Evolutionary conservation across 2,797 vertebrate species (phyloP).

Genomic region (Sebastes diploproa): DNA sequence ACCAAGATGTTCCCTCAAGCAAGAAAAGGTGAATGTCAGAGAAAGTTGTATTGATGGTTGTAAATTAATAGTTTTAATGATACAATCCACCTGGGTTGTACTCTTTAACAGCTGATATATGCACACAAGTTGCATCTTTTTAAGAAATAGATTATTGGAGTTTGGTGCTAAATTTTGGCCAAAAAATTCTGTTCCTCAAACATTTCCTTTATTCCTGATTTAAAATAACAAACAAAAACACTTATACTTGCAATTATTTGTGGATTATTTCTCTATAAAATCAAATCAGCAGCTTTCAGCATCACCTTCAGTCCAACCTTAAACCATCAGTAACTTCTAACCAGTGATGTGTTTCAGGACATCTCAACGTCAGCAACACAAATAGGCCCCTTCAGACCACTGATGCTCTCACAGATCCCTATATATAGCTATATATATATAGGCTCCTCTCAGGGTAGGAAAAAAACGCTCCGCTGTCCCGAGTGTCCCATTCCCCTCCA

Average conservation of each 20-base stretch:
- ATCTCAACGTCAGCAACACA: background rate
- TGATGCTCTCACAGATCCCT: background rate
- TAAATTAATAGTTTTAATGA: background rate
- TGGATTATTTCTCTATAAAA: background rate
- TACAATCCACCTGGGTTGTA: background rate
- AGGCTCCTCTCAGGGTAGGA: constrained; percentile 40
- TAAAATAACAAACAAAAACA: background rate
- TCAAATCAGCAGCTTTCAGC: background rate
- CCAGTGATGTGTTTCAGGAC: background rate
- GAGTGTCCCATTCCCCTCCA: constrained; percentile 67
- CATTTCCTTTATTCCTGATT: background rate
- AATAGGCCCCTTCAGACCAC: constrained; percentile 16
- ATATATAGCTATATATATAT: constrained; percentile 1
- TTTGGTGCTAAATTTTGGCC: background rate
- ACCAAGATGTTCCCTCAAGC: background rate
- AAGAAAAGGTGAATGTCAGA: background rate
- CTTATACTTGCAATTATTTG: background rate
- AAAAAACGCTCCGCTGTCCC: constrained; percentile 66
- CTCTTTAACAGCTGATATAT: background rate
- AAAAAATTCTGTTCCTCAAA: background rate
- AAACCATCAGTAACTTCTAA: background rate
- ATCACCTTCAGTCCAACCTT: background rate
- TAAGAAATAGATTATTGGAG: background rate
- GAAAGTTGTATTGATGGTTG: background rate
- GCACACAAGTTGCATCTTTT: too few species aligned